phyloP scores from a whole-genome alignment of 37 sponge, comb jelly and placozoan species.

The Oopsacas minuta region DNA sequence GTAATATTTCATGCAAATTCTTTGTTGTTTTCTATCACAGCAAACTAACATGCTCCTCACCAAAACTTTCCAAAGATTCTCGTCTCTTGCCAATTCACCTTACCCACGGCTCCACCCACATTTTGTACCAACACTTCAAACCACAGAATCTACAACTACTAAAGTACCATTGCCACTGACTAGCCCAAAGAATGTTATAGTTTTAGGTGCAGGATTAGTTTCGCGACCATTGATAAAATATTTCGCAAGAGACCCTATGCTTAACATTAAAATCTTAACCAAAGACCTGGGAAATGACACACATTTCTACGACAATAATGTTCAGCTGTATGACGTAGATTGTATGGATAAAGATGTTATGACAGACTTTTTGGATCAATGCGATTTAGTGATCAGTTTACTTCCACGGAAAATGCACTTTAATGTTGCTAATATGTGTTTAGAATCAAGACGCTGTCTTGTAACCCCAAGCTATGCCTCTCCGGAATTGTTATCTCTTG shows the following conservation, averaged over 20 bases:
- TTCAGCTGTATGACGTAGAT: background rate
- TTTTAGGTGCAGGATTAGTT: constrained; percentile 39
- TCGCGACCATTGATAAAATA: constrained; percentile 39
- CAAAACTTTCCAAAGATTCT: background rate
- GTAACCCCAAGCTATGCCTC: constrained; percentile 38
- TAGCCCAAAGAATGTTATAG: constrained; percentile 20
- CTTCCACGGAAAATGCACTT: constrained; percentile 31
- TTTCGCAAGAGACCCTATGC: constrained; percentile 25
- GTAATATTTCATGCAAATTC: background rate
- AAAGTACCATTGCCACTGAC: background rate
- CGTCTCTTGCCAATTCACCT: background rate
- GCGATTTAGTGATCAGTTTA: constrained; percentile 24
- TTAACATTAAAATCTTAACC: constrained; percentile 26
- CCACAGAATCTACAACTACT: background rate
- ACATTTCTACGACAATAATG: background rate
- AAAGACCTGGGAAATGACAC: background rate
- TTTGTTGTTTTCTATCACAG: background rate
- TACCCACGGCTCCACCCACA: background rate
- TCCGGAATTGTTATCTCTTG: background rate
- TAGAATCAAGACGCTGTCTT: constrained; percentile 25
- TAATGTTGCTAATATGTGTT: constrained; percentile 29
- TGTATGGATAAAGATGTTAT: background rate
- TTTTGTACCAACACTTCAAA: background rate
- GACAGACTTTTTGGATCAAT: background rate
- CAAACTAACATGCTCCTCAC: background rate